Conservation (phyloP, 2,888 invertebrate genomes). For the Cataglyphis altisquamis region DNA sequence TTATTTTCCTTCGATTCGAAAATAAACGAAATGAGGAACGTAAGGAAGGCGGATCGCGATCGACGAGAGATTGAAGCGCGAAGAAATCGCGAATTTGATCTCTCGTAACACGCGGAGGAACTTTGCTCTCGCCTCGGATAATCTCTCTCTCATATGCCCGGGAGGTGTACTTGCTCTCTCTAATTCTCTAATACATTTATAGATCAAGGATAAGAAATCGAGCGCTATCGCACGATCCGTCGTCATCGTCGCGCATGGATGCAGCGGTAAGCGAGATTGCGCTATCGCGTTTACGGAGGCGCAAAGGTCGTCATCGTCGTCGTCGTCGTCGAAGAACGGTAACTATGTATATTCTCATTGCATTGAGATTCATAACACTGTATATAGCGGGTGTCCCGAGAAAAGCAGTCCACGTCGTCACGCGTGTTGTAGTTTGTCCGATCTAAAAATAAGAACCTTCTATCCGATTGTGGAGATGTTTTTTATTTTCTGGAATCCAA, state of each 20-base stretch:
- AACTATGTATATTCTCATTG: conserved; percentile 7
- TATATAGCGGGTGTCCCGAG: not conserved
- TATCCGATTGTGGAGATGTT: too few species aligned
- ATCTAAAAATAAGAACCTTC: too few species aligned
- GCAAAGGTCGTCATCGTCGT: conserved; percentile 48
- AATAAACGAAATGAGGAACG: too few species aligned
- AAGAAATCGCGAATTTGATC: not conserved
- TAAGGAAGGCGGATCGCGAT: not conserved
- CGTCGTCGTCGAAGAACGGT: conserved; percentile 21
- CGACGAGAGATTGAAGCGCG: not conserved
- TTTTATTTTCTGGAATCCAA: too few species aligned
- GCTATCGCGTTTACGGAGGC: conserved; percentile 37
- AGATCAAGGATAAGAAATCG: conserved; percentile 53
- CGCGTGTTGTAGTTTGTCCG: too few species aligned
- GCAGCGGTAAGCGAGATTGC: conserved; percentile 11
- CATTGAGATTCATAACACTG: not conserved
- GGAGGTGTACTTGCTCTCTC: conserved; percentile 19
- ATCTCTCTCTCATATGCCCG: not conserved
- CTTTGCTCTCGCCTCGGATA: conserved; percentile 47
- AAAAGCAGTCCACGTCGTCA: too few species aligned
- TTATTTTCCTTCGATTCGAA: too few species aligned
- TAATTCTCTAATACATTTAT: not conserved
- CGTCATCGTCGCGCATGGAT: not conserved
- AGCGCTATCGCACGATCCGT: conserved; percentile 42
- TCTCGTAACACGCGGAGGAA: conserved; percentile 29